Base-by-base conservation (phyloP, 2,888 invertebrate species). In the Drosophila gaucha region DNA sequence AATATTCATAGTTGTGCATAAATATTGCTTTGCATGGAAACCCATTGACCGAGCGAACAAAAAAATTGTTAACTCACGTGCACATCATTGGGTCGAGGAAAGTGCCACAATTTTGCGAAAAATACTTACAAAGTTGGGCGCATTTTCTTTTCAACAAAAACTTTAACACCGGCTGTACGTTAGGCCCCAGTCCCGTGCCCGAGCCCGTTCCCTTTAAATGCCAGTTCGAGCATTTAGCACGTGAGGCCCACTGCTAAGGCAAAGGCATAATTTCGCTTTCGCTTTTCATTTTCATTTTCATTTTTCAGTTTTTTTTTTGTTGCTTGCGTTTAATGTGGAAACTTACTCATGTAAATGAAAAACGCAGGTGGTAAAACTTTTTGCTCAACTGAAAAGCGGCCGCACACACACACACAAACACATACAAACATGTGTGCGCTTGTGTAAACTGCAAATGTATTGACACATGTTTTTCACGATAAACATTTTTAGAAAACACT, bases 281-380 rank as follows among this genome's bases (percentile, higher is more conserved):
- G 77, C 46, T 74, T 59, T 59, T 44, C 58, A 59, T 51, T 51
- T 49, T 49, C 49, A 24, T 51, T 51, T 36, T 47, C 47, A 22
- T 43, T 65, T 80, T 67, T 39, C 59, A 6, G 44, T 30, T 44
- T 30, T 18, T n/a, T 57, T 70, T 44, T 26, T 8, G 1, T 18
- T 30, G 44, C 12, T 20, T 30, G n/a, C 67, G 70, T 68, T 84
- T 76, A 86, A 86, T 86, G 78, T 80, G 65, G 38, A 80, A 86
- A 84, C 78, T 86, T 84, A 84, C 85, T 86, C 82, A 86, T 86
- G 82, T 76, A 80, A 84, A 84, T 86, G 82, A 84, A 84, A 84
- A 76, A 74, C 71, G 68, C 80, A 80, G 80, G 80, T 86, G 86
- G 73, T 64, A 63, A 73, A 74, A 65, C 76, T 73, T 83, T 74